Evolutionary conservation across 1,140 invertebrate species (phyloP), one percentile per base, ranked within the genome.

Genomic region (Phocides pigmalion): DNA sequence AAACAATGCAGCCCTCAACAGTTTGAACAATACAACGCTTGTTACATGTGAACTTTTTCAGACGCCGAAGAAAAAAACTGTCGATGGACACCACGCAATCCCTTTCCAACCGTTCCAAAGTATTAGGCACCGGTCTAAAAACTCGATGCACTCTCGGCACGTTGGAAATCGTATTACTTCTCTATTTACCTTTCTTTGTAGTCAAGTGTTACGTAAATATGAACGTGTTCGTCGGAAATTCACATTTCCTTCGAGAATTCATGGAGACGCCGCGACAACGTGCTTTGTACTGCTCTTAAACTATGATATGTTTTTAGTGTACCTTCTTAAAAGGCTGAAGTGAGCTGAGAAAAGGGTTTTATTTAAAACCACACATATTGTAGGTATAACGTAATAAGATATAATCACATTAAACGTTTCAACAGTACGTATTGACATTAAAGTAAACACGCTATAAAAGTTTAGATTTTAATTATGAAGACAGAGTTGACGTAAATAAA

Each of bases 171-270:
- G 78, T 89, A 89, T 87, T 91, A 89, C 79, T 87, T 84, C 77
- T 84, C 84, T 90, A 79, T 91, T 91, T 91, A 74, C 78, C 64
- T 78, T 89, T 84, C 89, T 91, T 89, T 91, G 89, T 89, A 83
- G 87, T 89, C 84, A 79, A 89, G 89, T 87, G 85, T 87, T 84
- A 84, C 83, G 89, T 87, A 89, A 91, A 91, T 83, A 91, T 82
- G 72, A 72, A 85, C 78, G 71, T 69, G 82, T 83, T 87, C 75
- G 77, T 89, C 70, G 80, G 82, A 83, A 82, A 84, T 84, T 82
- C 78, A 81, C 79, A 83, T 87, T 90, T 88, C 87, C 82, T 87
- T 76, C 72, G 69, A 82, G 76, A 87, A 86, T 81, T 85, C 75
- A 76, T 82, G 70, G 73, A 76, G 76, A 81, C 66, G 66, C 28